Base-by-base conservation (phyloP, 2,113 vertebrate genomes). In the Thinocorus orbignyianus region DNA sequence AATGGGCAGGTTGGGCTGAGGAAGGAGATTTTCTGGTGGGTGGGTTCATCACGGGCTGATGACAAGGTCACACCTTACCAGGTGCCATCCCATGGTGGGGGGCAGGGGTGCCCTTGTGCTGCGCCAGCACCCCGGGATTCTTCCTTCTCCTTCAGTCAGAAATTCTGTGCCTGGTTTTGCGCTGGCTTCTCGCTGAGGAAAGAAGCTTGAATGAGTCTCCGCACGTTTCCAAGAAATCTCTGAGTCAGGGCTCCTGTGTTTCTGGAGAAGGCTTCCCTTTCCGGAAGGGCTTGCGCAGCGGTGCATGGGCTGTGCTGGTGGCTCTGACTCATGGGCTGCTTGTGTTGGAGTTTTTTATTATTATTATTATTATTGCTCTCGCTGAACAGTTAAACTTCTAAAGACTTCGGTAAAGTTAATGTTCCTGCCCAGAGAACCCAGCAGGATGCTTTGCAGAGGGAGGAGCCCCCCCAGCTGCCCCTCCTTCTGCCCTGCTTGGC, bases 201-300 rank as follows among this genome's bases (percentile, higher is more conserved):
- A 83, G 85, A 44, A 90, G 84, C 39, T 52, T 41, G 41, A 94
- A 31, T 81, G 87, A 80, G 72, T 71, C 72, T 90, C 49, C 0
- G 3, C 20, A 31, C 1, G 5, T 55, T 96, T 96, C 97, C 92
- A 96, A 94, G 93, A 96, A 93, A 3, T 35, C 70, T 87, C 66
- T 95, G 93, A 95, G 84, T 95, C 89, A 95, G 83, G 92, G 83
- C 86, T 95, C 49, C 20, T 66, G 25, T 17, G 46, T 81, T 95
- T 90, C 68, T 90, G 92, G 87, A 89, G 93, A 86, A 86, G 73
- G 64, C 64, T 86, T 92, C 88, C 90, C 93, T 94, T 95, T 89
- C 88, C 22, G 68, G 88, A 96, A 86, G 90, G 77, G 70, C 88
- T 83, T 30, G 3, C 19, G 5, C 90, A 55, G 66, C 30, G 12